These are phyloP conservation scores for Andricus curvator DNA, from an alignment of 2,888 invertebrate species.

Conservation along the genomic window DNA sequence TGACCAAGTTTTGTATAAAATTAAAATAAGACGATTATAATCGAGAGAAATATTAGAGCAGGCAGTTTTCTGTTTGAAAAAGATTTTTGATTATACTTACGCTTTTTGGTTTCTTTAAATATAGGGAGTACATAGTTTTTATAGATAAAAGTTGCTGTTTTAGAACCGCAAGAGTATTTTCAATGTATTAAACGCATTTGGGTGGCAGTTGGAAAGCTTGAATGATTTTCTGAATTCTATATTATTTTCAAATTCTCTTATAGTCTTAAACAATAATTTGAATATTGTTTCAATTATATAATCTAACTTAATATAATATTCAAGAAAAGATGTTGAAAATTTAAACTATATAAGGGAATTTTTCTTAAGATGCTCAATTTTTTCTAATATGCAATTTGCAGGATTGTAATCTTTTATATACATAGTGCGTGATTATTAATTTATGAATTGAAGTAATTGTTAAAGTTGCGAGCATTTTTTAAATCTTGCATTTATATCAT, in stretches of 20 bases:
- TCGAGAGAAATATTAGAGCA: neutral
- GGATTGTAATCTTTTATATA: too few species aligned
- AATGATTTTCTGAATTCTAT: neutral
- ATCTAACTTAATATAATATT: neutral
- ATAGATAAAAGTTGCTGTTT: neutral
- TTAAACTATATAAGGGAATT: neutral
- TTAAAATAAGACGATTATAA: conserved; percentile 15
- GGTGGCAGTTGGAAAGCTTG: neutral
- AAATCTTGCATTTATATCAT: too few species aligned
- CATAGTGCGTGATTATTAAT: too few species aligned
- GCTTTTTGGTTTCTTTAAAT: neutral
- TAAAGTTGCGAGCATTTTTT: too few species aligned
- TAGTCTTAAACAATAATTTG: neutral
- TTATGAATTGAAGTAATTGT: too few species aligned
- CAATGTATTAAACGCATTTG: neutral
- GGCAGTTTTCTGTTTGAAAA: neutral
- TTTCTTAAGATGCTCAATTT: neutral
- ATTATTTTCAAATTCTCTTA: neutral
- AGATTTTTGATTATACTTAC: neutral
- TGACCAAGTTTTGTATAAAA: neutral
- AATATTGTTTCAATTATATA: neutral
- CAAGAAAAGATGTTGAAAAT: neutral
- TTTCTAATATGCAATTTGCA: neutral
- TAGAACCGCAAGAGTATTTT: neutral
- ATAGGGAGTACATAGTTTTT: neutral